Evolutionary conservation across 2,113 vertebrate species (phyloP).

Genomic region (Megaptera novaeangliae): DNA sequence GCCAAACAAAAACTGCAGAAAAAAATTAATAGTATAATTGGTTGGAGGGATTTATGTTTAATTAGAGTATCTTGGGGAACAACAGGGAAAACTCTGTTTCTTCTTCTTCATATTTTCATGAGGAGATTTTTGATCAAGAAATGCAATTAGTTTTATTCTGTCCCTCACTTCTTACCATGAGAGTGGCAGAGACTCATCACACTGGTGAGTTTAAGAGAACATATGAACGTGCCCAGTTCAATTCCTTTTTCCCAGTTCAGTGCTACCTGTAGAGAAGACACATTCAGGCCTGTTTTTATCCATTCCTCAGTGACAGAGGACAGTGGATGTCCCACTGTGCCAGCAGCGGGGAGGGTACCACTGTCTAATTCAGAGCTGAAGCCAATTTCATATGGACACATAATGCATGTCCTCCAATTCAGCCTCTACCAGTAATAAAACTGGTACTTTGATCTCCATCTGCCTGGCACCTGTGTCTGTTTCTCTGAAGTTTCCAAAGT

Average conservation of each 20-base stretch:
- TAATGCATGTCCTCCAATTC: not conserved
- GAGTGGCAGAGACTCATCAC: not conserved
- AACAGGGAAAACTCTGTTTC: not conserved
- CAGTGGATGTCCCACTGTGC: not conserved
- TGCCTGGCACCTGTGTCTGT: not conserved
- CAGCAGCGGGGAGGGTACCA: not conserved
- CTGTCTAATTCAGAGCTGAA: not conserved
- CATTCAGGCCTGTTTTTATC: not conserved
- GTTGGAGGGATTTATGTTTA: not conserved
- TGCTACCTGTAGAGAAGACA: not conserved
- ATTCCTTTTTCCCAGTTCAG: not conserved
- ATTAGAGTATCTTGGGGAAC: not conserved
- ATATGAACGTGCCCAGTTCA: not conserved
- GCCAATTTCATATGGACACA: not conserved
- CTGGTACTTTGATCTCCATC: slow-evolving; percentile 30
- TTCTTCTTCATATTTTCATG: not conserved
- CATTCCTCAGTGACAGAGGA: not conserved
- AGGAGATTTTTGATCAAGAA: not conserved
- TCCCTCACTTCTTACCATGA: not conserved
- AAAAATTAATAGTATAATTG: not conserved
- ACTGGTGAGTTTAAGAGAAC: not conserved
- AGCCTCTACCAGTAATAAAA: not conserved
- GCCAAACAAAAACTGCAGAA: not conserved
- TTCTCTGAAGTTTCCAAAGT: slow-evolving; percentile 29
- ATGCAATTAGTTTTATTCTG: not conserved